A percentile compares a stretch with the other conserved stretches of the same genome.
Conservation (phyloP, 2,888 invertebrate genomes). For the Drosophila neonasuta region DNA sequence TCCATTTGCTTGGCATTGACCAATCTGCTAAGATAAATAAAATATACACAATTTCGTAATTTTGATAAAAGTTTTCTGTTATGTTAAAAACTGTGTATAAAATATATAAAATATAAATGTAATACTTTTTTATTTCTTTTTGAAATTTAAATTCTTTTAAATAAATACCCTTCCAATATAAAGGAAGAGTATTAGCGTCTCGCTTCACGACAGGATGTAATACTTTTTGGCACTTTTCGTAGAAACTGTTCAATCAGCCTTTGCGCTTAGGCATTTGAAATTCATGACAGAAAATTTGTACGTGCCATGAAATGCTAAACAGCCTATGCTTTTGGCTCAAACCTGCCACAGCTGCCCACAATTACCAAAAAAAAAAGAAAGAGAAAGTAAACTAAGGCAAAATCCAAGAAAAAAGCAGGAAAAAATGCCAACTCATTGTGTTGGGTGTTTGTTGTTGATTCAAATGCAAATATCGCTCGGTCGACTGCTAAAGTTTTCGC, state of each 20-base stretch:
- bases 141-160: no score
- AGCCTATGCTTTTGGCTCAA: constrained; percentile 41
- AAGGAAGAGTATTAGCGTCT: constrained; percentile 19
- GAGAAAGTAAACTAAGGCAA: constrained; percentile 5
- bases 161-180: neutral
- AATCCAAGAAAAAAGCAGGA: constrained; percentile 3
- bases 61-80: no score
- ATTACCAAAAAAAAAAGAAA: constrained; percentile 26
- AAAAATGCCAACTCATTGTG: constrained; percentile 61
- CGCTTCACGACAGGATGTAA: constrained; percentile 2
- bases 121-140: neutral
- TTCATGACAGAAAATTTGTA: constrained; percentile 72
- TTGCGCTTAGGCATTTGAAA: constrained; percentile 62
- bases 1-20: no score
- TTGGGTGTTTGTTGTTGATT: constrained; percentile 51
- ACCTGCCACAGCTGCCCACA: constrained; percentile 48
- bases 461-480: constrained; percentile 68
- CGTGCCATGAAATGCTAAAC: constrained; percentile 72
- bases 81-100: no score
- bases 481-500: constrained; percentile 66
- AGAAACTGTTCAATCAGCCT: constrained; percentile 69
- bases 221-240: constrained; percentile 33
- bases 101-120: no score
- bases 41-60: no score
- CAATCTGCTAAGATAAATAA: neutral